These are phyloP conservation scores for Conus canariensis DNA, from an alignment of 2,888 invertebrate genomes.

Conservation along the genomic window DNA sequence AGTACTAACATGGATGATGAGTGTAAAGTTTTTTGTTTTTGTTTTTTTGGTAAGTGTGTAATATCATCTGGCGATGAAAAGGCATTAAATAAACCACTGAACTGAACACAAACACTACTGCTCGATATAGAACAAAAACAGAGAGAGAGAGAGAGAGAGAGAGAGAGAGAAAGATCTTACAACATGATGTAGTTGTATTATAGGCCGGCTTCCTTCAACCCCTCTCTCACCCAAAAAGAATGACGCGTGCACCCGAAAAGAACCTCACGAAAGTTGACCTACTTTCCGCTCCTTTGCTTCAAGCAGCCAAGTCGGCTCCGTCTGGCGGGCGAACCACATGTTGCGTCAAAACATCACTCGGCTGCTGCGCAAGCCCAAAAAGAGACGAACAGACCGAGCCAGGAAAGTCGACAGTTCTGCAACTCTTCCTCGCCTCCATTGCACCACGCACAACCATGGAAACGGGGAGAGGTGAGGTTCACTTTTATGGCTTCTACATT, in stretches of 20 bases:
- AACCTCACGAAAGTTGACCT: constrained; percentile 32
- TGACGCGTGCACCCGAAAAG: not conserved
- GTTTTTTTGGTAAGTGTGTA: too few species aligned
- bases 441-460: constrained; percentile 14
- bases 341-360: constrained; percentile 43
- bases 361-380: not conserved
- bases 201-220: not conserved
- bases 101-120: not conserved
- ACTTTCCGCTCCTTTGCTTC: constrained; percentile 22
- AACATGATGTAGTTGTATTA: too few species aligned
- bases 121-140: not conserved
- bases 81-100: not conserved
- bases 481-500: not conserved
- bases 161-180: too few species aligned
- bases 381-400: not conserved
- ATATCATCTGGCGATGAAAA: too few species aligned
- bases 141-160: not conserved
- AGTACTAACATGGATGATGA: too few species aligned
- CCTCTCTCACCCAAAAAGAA: too few species aligned
- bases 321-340: constrained; percentile 40
- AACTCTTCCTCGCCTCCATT: not conserved
- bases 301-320: not conserved
- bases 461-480: constrained; percentile 22
- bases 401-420: constrained; percentile 16
- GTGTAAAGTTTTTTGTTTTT: too few species aligned